Evolutionary conservation across 35 echinoderm and acorn worm species (phyloP).

Genomic region (Apostichopus californicus): DNA sequence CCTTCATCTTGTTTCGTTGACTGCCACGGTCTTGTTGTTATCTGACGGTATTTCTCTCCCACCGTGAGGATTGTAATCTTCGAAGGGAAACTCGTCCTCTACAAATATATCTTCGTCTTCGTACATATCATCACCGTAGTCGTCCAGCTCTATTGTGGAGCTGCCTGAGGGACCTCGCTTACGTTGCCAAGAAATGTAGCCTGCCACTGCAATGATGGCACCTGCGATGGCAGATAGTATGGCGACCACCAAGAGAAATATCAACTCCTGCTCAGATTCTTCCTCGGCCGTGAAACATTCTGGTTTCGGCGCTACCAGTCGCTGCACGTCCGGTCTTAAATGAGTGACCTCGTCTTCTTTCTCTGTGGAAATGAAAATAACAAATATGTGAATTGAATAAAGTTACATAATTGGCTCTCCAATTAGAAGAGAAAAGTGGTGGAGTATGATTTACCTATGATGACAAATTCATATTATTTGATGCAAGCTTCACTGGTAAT

Average conservation of each 20-base stretch:
- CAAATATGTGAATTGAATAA: neutral
- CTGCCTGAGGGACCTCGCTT: neutral
- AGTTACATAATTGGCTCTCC: too few relatives aligned
- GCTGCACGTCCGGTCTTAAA: slow-evolving; percentile 44
- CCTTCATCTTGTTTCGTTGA: slow-evolving; percentile 20
- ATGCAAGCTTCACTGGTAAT: too few relatives aligned
- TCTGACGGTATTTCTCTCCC: neutral
- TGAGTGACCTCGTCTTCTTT: slow-evolving; percentile 12
- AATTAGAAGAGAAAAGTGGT: too few relatives aligned
- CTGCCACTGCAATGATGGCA: slow-evolving; percentile 42
- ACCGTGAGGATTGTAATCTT: slow-evolving; percentile 42
- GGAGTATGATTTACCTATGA: too few relatives aligned
- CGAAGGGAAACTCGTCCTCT: slow-evolving; percentile 38
- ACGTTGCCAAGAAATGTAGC: slow-evolving; percentile 46
- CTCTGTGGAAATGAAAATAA: slow-evolving; percentile 23
- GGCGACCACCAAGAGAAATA: slow-evolving; percentile 39
- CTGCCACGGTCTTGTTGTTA: neutral
- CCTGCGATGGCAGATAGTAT: slow-evolving; percentile 49
- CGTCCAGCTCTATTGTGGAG: neutral
- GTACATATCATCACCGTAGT: slow-evolving; percentile 30
- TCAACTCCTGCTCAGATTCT: slow-evolving; percentile 31
- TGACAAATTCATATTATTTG: too few relatives aligned
- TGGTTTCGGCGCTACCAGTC: slow-evolving; percentile 23
- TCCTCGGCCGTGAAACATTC: slow-evolving; percentile 19
- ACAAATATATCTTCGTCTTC: slow-evolving; percentile 56